Evolutionary conservation across 92 coral and sea anemone species (phyloP), one percentile per base, ranked within the genome.

Genomic region (Bergia puertoricense): DNA sequence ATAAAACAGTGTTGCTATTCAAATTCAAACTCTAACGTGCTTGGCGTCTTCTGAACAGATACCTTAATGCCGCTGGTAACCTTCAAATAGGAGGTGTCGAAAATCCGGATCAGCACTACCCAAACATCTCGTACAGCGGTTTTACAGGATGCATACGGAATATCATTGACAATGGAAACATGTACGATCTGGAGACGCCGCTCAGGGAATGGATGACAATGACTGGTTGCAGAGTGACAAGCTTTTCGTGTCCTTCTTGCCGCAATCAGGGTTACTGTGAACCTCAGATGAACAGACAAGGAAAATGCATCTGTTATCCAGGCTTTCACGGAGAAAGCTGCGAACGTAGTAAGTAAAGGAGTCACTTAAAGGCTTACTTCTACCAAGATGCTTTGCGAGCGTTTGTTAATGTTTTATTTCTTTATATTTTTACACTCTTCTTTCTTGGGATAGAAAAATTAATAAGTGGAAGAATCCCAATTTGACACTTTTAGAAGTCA

Each of bases 51-150:
- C 78, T 16, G 81, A 79, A 30, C 91, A 96, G 98, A 74, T 93
- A 92, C 89, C 92, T 96, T n/a, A 96, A 96, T 88, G 95, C 94
- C 36, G 89, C 91, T 37, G 89, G 95, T 81, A 94, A 96, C 23
- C 95, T 96, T 30, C 99, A 96, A 81, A 82, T 96, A 36, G 99
- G 99, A 77, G 99, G 99, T 14, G 95, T 95, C 3, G 93, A 94
- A 15, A 91, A 91, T 44, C 89, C 94, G 3, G 57, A 86, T 38
- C 92, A 93, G 45, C 50, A 89, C 0, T 93, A 91, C 81, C 95
- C 99, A 44, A 74, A 91, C 37, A 90, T 96, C 23, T 85, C 92
- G 74, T 93, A 90, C 88, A 90, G 88, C 3, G 95, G 98, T 4
- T 96, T 96, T 67, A 89, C 86, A 41, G 99, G 99, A 20, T 96